A percentile compares a stretch with the other conserved stretches of the same genome.
phyloP scores from a whole-genome alignment of 2,797 vertebrate genomes.

The Coregonus suidteri region DNA sequence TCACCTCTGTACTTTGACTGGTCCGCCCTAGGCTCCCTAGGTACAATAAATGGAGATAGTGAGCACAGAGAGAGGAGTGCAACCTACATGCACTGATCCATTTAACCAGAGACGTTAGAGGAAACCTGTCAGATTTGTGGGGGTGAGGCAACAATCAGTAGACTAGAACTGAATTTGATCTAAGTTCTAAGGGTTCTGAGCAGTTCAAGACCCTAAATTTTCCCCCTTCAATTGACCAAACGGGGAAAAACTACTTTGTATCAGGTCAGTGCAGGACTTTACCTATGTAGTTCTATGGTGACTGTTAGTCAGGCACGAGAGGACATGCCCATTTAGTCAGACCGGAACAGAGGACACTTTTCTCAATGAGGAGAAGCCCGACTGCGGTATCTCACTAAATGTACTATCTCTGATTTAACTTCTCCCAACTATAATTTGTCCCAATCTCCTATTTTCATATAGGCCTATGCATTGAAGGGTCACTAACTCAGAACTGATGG shows the following conservation, averaged over 20 bases:
- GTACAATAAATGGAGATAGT: neutral
- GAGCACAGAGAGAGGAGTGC: neutral
- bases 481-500: neutral
- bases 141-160: neutral
- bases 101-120: neutral
- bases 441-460: neutral
- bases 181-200: neutral
- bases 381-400: neutral
- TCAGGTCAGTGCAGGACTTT: neutral
- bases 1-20: constrained; percentile 4
- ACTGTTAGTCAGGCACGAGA: neutral
- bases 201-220: neutral
- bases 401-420: neutral
- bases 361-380: neutral
- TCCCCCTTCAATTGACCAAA: neutral
- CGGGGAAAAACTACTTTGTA: neutral
- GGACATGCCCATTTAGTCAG: neutral
- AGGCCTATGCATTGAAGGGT: neutral
- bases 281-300: neutral
- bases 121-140: neutral
- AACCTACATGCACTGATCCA: neutral
- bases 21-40: too few species aligned
- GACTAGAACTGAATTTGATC: neutral
- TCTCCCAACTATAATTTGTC: neutral
- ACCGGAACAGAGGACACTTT: neutral